phyloP scores from a whole-genome alignment of 2,888 invertebrate genomes.

The Heterodera filipjevi region DNA sequence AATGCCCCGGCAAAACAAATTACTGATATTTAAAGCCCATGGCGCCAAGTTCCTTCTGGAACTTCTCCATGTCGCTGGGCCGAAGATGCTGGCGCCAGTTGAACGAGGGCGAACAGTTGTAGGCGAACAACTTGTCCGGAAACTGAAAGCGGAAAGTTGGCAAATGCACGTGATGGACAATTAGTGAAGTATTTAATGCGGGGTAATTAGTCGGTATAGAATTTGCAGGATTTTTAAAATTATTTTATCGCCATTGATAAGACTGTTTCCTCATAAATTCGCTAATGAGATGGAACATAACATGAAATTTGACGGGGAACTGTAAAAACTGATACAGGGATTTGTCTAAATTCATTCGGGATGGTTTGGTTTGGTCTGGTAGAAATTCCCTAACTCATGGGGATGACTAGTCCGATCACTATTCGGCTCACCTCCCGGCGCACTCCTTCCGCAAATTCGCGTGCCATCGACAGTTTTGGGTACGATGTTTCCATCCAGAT shows the following conservation, averaged over 20 bases:
- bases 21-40: slow-evolving; percentile 67
- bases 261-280: too few species aligned
- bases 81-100: slow-evolving; percentile 66
- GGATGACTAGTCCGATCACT: not conserved
- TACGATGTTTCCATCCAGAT: slow-evolving; percentile 67
- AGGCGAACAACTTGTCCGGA: slow-evolving; percentile 65
- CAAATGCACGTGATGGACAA: not conserved
- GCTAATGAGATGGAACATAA: too few species aligned
- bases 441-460: slow-evolving; percentile 65
- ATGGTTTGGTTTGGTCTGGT: too few species aligned
- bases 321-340: too few species aligned
- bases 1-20: not conserved
- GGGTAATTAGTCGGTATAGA: too few species aligned
- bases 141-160: slow-evolving; percentile 40
- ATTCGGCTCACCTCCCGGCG: slow-evolving; percentile 41
- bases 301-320: too few species aligned
- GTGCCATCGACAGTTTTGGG: slow-evolving; percentile 45
- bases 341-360: too few species aligned
- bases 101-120: slow-evolving; percentile 66
- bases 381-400: too few species aligned
- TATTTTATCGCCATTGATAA: too few species aligned
- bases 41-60: slow-evolving; percentile 63
- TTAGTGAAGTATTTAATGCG: not conserved
- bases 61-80: slow-evolving; percentile 64
- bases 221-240: too few species aligned